Evolutionary conservation across 2,797 vertebrate genomes (phyloP), one percentile per base, ranked within the genome.

Genomic region (Numenius phaeopus): DNA sequence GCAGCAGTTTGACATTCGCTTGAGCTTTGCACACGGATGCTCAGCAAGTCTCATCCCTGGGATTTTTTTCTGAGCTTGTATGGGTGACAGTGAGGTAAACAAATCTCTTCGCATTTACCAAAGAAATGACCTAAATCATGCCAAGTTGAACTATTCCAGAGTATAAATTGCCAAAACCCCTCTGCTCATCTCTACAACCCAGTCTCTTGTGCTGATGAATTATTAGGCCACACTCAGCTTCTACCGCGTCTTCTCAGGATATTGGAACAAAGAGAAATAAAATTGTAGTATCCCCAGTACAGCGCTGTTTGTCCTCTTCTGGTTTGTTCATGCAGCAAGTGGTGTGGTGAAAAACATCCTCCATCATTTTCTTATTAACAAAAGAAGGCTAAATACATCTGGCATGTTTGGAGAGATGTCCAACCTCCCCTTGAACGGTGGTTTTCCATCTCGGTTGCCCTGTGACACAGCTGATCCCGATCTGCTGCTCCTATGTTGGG

Each of bases 221-320:
- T 71, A 5, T 16, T 20, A 26, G 50, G 26, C 19, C 46, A 11
- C 7, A 1, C 47, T 26, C 24, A 9, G 69, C 10, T 67, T 58
- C 75, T 23, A 3, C 30, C 1, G 2, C 2, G 1, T 76, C 47
- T 62, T 46, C 67, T 86, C 40, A 37, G 76, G 55, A 32, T 72
- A 37, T 1, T 61, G 83, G 59, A 87, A 64, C 12, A 0, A 2
- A 71, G 10, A 24, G 10, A 1, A 3, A 26, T 34, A 47, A 62
- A 13, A 7, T 1, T 6, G 17, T 14, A 8, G 6, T n/a, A 1
- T 21, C 52, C 10, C 17, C 6, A 5, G 0, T 1, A 5, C 2
- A 8, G 13, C 11, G 23, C 16, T 27, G 24, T 32, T 20, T 85
- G 0, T 12, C 10, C 32, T 59, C 18, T 26, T 67, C 66, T 61